A percentile compares a stretch with the other conserved stretches of the same genome.
Conservation (phyloP, 35 echinoderm and acorn worm species). For the Anneissia japonica region DNA sequence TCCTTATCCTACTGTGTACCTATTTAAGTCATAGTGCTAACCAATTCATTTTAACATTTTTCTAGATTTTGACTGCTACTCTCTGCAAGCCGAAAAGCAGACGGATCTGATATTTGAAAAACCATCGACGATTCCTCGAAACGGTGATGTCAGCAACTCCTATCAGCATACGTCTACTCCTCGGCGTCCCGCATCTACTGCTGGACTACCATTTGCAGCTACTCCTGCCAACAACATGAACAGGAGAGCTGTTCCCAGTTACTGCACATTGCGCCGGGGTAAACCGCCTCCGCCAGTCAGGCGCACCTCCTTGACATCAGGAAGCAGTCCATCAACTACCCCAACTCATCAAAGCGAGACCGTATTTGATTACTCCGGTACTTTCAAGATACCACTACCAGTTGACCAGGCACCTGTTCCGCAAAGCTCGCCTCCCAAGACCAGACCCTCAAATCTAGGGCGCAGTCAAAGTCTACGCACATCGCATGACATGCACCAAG, state of each 20-base stretch:
- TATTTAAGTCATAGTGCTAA: neutral
- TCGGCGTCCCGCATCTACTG: neutral
- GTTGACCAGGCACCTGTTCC: neutral
- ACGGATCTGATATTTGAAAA: neutral
- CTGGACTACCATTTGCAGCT: neutral
- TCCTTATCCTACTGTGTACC: no score
- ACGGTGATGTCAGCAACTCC: conserved; percentile 9
- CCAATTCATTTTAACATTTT: neutral
- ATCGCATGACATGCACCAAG: conserved; percentile 30
- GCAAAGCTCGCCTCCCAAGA: neutral
- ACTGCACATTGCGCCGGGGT: conserved; percentile 54
- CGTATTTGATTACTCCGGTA: conserved; percentile 35
- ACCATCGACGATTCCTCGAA: conserved; percentile 18
- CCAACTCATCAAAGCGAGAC: neutral
- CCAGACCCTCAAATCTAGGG: conserved; percentile 23
- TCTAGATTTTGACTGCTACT: conserved; percentile 13
- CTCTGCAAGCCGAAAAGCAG: conserved; percentile 2
- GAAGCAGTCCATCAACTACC: neutral
- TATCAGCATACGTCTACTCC: conserved; percentile 11
- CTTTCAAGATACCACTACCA: conserved; percentile 55
- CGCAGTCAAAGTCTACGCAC: conserved; percentile 64
- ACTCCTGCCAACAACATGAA: neutral
- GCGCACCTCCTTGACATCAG: conserved; percentile 12
- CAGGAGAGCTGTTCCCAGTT: neutral
- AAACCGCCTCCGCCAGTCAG: conserved; percentile 74